phyloP scores from a whole-genome alignment of 2,888 invertebrate genomes.

The Stenotaenia linearis region DNA sequence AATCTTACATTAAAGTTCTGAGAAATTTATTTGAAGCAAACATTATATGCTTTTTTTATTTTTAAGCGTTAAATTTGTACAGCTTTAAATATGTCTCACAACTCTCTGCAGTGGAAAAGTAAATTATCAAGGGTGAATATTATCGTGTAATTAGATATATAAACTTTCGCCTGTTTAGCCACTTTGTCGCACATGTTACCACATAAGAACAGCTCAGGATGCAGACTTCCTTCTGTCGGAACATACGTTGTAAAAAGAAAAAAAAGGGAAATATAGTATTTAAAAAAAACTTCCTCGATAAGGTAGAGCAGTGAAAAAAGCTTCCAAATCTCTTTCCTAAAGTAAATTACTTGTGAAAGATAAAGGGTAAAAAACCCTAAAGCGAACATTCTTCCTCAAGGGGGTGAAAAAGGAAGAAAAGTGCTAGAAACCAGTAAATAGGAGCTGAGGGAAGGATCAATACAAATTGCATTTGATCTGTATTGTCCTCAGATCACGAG shows the following conservation, averaged over 20 bases:
- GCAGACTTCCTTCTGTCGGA: neutral
- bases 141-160: neutral
- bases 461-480: neutral
- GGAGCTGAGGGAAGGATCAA: constrained; percentile 2
- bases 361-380: neutral
- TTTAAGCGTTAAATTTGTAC: no score
- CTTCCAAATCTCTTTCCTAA: neutral
- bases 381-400: neutral
- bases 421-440: neutral
- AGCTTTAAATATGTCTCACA: no score
- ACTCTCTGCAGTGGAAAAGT: no score
- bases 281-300: neutral
- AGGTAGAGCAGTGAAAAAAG: neutral
- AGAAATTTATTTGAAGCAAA: no score
- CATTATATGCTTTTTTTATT: no score
- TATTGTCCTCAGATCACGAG: neutral
- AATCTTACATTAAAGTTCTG: no score
- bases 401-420: neutral
- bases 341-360: constrained; percentile 23
- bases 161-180: neutral
- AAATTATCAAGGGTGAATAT: neutral
- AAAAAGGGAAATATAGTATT: neutral
- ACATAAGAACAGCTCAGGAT: neutral
- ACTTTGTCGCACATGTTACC: neutral
- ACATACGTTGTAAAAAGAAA: neutral